Evolutionary conservation across 2,113 vertebrate genomes (phyloP).

Genomic region (Ctenodactylus gundi): DNA sequence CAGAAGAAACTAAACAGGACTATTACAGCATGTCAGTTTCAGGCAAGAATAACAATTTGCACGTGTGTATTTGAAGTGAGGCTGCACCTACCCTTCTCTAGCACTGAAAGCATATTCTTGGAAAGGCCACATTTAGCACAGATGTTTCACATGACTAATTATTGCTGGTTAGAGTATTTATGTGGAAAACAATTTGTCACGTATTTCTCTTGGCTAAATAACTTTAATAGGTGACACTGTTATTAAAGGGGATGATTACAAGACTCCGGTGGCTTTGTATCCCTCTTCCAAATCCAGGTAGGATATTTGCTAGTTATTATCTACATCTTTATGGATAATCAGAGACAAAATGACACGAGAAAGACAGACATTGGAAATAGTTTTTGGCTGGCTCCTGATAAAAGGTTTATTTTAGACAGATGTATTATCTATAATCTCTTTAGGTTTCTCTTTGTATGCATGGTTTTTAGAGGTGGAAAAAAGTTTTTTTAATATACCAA

Average conservation of each 20-base stretch:
- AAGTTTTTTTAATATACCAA: background rate
- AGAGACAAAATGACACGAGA: constrained; percentile 38
- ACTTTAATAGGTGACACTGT: background rate
- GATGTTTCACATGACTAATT: background rate
- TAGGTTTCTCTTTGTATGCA: background rate
- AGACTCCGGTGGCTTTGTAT: background rate
- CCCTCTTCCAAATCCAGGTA: constrained; percentile 7
- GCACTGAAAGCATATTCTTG: background rate
- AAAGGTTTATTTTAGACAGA: background rate
- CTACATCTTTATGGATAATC: background rate
- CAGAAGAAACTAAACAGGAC: background rate
- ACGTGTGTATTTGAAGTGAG: background rate
- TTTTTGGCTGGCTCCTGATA: background rate
- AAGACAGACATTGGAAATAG: constrained; percentile 17
- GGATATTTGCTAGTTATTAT: background rate
- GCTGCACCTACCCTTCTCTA: background rate
- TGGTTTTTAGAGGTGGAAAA: constrained; percentile 17
- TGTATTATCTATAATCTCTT: background rate
- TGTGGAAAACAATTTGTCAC: constrained; percentile 11
- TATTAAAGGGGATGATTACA: background rate
- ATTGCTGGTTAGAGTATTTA: background rate
- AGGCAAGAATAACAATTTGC: constrained; percentile 4
- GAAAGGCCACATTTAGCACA: constrained; percentile 8
- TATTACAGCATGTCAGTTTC: background rate
- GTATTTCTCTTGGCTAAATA: constrained; percentile 42